Evolutionary conservation across 2,113 vertebrate species (phyloP).

Genomic region (Cynocephalus volans): DNA sequence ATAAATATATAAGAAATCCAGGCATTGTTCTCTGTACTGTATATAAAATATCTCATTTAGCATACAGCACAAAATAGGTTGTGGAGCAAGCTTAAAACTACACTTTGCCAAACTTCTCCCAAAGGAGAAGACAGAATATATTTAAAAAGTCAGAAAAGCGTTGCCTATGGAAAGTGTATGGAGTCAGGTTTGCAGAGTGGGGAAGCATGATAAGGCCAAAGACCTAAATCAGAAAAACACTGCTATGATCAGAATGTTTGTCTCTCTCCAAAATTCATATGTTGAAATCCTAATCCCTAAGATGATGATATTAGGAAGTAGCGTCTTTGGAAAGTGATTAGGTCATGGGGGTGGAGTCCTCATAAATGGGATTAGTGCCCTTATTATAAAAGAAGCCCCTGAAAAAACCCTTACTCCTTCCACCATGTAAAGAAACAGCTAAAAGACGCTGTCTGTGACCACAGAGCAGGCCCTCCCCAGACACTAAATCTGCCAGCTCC

Average conservation of each 20-base stretch:
- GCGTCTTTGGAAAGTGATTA: not conserved
- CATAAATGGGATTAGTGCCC: not conserved
- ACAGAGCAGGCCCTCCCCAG: not conserved
- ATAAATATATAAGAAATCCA: not conserved
- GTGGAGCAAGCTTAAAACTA: not conserved
- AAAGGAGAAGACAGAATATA: not conserved
- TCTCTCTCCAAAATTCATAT: not conserved
- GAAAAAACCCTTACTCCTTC: not conserved
- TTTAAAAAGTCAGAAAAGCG: not conserved
- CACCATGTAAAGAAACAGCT: not conserved
- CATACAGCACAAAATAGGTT: not conserved
- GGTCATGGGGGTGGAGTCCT: not conserved
- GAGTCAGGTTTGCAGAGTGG: not conserved
- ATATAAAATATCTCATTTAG: slow-evolving; percentile 34
- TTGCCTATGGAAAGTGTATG: not conserved
- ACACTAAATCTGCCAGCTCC: too few species aligned
- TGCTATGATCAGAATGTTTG: not conserved
- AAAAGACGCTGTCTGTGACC: not conserved
- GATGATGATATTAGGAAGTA: not conserved
- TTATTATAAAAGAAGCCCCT: not conserved
- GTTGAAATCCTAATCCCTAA: not conserved
- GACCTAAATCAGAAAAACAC: not conserved
- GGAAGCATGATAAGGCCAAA: not conserved
- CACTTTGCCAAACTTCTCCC: not conserved
- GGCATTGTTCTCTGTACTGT: not conserved